Percentiles rank a stretch among this genome's conserved stretches.
phyloP scores from a whole-genome alignment of 1,140 invertebrate species.

The Philopotamus ludificatus region DNA sequence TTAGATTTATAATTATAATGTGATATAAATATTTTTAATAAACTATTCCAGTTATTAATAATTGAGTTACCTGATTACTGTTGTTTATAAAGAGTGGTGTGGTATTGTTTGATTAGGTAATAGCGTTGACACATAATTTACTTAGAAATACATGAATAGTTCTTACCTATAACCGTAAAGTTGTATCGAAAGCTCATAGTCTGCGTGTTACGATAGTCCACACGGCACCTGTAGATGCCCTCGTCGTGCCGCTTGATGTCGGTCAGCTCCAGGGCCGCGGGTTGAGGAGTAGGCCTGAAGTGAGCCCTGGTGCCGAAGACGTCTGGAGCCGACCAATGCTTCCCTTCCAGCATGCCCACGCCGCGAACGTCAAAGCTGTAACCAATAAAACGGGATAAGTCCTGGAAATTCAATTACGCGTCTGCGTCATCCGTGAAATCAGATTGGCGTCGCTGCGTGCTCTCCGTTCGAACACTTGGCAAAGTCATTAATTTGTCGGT shows the following conservation, averaged over 20 bases:
- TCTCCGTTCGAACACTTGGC: not conserved
- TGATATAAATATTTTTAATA: no score
- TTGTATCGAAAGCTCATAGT: slow-evolving; percentile 84
- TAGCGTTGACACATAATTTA: no score
- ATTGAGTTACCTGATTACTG: no score
- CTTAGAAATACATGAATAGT: no score
- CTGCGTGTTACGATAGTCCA: slow-evolving; percentile 84
- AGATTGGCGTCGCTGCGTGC: not conserved
- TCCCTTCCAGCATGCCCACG: slow-evolving; percentile 66
- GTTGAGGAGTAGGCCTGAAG: slow-evolving; percentile 68
- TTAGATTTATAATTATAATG: no score
- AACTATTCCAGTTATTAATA: no score
- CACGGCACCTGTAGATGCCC: slow-evolving; percentile 81
- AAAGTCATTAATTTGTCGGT: not conserved
- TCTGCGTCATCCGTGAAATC: not conserved
- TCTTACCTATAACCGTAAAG: slow-evolving; percentile 85
- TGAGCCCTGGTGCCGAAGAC: slow-evolving; percentile 77
- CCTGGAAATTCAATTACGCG: not conserved
- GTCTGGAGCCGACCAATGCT: slow-evolving; percentile 73
- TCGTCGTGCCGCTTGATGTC: slow-evolving; percentile 80
- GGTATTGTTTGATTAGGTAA: no score
- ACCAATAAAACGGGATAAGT: slow-evolving; percentile 34
- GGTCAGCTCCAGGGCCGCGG: slow-evolving; percentile 69
- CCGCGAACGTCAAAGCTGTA: slow-evolving; percentile 77
- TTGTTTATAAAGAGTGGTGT: no score